Evolutionary conservation across 1,140 invertebrate genomes (phyloP).

Genomic region (Mesaphorura yosii): DNA sequence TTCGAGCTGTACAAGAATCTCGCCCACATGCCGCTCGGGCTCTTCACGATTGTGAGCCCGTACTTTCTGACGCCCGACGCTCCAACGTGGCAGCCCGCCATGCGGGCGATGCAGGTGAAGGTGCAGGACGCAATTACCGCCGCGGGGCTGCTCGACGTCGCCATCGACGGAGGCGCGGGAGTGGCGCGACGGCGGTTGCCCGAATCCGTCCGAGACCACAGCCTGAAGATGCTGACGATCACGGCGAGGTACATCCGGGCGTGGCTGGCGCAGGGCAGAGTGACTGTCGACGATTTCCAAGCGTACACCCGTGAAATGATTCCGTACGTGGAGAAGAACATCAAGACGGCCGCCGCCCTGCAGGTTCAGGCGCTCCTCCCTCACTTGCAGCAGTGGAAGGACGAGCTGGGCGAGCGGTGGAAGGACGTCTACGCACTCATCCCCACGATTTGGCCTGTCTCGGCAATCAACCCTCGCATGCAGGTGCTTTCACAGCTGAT

Average conservation of each 20-base stretch:
- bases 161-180: no score
- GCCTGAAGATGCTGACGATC: not conserved
- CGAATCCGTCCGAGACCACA: not conserved
- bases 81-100: not conserved
- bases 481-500: slow-evolving; percentile 5
- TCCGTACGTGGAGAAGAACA: slow-evolving; percentile 6
- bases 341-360: slow-evolving; percentile 7
- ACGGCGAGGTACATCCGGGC: not conserved
- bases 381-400: slow-evolving; percentile 8
- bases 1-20: slow-evolving; percentile 16
- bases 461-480: slow-evolving; percentile 8
- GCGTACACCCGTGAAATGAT: not conserved
- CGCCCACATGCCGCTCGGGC: slow-evolving; percentile 5
- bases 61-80: slow-evolving; percentile 7
- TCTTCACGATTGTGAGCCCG: slow-evolving; percentile 13
- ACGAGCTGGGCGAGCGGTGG: slow-evolving; percentile 14
- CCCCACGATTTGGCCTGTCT: slow-evolving; percentile 13
- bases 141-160: no score
- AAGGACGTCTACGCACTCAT: slow-evolving; percentile 8
- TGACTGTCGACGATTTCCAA: not conserved
- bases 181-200: not conserved
- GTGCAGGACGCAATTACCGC: not conserved
- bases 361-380: slow-evolving; percentile 4
- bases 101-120: not conserved
- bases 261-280: not conserved